Conservation (phyloP, 35 echinoderm and acorn worm genomes). For the Hemicentrotus pulcherrimus region DNA sequence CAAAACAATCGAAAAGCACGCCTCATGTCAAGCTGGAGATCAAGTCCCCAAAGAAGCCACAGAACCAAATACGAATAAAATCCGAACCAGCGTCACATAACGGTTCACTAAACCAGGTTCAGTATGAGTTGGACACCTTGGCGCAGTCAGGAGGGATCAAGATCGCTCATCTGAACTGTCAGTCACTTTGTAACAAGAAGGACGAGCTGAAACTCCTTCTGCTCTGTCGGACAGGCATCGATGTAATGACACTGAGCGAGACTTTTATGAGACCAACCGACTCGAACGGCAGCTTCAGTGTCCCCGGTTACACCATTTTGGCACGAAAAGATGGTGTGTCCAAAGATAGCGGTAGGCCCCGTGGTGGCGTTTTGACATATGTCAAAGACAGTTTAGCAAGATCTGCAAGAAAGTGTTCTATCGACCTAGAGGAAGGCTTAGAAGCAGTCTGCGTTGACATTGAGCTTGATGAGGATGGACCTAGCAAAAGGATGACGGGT, state of each 20-base stretch:
- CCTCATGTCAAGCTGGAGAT: background rate
- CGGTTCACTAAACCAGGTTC: background rate
- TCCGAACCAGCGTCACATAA: background rate
- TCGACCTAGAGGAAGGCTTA: background rate
- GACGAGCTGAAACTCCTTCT: slow-evolving; percentile 22
- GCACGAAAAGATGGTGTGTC: background rate
- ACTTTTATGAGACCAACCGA: background rate
- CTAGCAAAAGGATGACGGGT: background rate
- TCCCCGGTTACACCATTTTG: background rate
- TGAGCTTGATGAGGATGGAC: background rate
- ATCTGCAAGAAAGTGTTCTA: background rate
- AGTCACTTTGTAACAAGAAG: background rate
- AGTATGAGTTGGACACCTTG: background rate
- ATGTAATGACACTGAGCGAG: slow-evolving; percentile 21
- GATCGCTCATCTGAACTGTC: background rate
- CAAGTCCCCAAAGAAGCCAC: background rate
- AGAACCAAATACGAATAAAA: background rate
- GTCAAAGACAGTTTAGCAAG: background rate
- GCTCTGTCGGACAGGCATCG: background rate
- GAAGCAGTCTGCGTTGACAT: background rate
- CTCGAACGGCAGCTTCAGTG: background rate
- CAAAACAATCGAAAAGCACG: background rate
- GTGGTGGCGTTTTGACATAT: background rate
- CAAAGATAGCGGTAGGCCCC: background rate
- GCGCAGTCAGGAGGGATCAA: background rate